phyloP scores from a whole-genome alignment of 2,797 vertebrate species.

The Danionella dracula region DNA sequence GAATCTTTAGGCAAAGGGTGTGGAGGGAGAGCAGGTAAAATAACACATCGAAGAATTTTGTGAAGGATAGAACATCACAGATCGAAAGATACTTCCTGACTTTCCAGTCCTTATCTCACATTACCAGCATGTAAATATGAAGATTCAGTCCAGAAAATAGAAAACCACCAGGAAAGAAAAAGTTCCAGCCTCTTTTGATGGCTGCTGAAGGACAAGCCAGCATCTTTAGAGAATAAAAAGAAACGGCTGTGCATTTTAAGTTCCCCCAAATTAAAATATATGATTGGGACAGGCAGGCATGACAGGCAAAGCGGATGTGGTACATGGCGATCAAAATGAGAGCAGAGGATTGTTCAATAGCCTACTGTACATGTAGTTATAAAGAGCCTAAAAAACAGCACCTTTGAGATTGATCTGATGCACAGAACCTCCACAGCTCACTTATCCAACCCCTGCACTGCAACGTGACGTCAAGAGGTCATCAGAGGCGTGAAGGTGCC shows the following conservation, averaged over 20 bases:
- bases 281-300: slow-evolving; percentile 50
- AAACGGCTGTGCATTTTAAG: slow-evolving; percentile 72
- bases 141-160: slow-evolving; percentile 60
- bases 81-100: slow-evolving; percentile 55
- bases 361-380: slow-evolving; percentile 34
- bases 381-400: slow-evolving; percentile 69
- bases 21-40: slow-evolving; percentile 64
- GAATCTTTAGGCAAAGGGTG: slow-evolving; percentile 58
- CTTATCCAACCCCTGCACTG: slow-evolving; percentile 40
- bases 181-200: slow-evolving; percentile 57
- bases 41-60: slow-evolving; percentile 54
- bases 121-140: slow-evolving; percentile 61
- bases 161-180: slow-evolving; percentile 64
- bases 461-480: slow-evolving; percentile 65
- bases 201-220: slow-evolving; percentile 54
- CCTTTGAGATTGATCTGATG: slow-evolving; percentile 69
- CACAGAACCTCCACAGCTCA: slow-evolving; percentile 56
- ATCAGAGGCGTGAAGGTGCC: slow-evolving; percentile 54
- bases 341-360: slow-evolving; percentile 6
- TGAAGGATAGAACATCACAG: slow-evolving; percentile 57
- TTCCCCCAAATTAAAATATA: slow-evolving; percentile 64
- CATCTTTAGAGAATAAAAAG: slow-evolving; percentile 44
- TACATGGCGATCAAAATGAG: slow-evolving; percentile 13
- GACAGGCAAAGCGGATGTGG: slow-evolving; percentile 46
- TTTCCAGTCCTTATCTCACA: slow-evolving; percentile 62